Conservation (phyloP, 2,888 invertebrate genomes). For the Limnephilus rhombicus region DNA sequence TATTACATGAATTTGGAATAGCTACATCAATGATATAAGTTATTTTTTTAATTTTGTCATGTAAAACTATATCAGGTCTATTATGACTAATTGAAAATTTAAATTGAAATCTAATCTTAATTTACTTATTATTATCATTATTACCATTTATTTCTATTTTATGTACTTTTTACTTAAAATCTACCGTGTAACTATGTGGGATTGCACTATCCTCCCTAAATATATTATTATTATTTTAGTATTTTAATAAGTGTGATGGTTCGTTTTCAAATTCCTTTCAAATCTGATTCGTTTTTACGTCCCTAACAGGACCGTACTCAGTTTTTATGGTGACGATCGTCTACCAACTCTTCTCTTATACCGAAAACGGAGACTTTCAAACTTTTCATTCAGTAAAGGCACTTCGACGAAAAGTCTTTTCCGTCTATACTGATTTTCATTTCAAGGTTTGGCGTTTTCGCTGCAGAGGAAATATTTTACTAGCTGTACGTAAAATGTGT, state of each 20-base stretch:
- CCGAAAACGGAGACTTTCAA: not conserved
- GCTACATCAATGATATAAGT: too few relatives aligned
- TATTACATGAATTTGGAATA: too few relatives aligned
- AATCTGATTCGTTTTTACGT: constrained; percentile 46
- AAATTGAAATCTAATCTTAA: too few relatives aligned
- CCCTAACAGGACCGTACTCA: constrained; percentile 54
- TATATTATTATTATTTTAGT: not conserved
- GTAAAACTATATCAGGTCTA: too few relatives aligned
- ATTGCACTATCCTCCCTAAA: too few relatives aligned
- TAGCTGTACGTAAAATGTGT: not conserved
- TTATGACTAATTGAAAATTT: too few relatives aligned
- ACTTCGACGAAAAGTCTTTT: not conserved
- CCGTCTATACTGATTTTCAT: not conserved
- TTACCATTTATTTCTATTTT: too few relatives aligned
- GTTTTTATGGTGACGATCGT: constrained; percentile 55
- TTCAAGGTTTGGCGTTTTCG: not conserved
- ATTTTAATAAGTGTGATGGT: constrained; percentile 18
- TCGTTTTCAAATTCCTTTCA: constrained; percentile 14
- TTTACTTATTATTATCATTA: too few relatives aligned
- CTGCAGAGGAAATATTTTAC: not conserved
- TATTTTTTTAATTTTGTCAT: too few relatives aligned
- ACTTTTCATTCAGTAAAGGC: not conserved
- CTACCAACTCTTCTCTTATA: constrained; percentile 12
- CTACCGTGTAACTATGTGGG: too few relatives aligned
- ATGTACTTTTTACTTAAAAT: too few relatives aligned